Evolutionary conservation across 2,113 vertebrate species (phyloP).

Genomic region (Vulpes vulpes): DNA sequence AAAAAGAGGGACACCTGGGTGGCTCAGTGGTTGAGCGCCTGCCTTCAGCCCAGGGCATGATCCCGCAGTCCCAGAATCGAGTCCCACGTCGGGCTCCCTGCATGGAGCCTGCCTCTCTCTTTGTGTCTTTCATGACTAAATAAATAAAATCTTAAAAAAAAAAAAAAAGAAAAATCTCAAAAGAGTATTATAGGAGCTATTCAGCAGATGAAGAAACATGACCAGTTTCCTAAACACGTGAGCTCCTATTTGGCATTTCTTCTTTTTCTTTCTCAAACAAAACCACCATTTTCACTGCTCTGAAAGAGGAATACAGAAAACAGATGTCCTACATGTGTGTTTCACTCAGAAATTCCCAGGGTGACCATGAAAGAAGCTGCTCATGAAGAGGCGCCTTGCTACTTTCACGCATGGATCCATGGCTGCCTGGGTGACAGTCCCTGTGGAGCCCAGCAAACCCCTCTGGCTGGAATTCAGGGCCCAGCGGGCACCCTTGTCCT

Average conservation of each 20-base stretch:
- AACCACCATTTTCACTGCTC: not conserved
- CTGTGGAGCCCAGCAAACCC: not conserved
- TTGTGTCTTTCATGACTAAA: no score
- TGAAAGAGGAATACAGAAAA: not conserved
- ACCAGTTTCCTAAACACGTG: not conserved
- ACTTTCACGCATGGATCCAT: accelerated
- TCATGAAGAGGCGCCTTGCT: not conserved
- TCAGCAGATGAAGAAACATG: not conserved
- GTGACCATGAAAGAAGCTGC: not conserved
- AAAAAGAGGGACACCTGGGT: not conserved
- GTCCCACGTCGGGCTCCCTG: no score
- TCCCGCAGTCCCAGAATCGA: no score
- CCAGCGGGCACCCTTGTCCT: not conserved
- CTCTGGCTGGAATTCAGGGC: not conserved
- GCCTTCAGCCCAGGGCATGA: no score
- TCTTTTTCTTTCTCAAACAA: conserved; percentile 17
- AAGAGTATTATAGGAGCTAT: not conserved
- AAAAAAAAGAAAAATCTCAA: not conserved
- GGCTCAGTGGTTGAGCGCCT: no score
- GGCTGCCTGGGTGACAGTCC: not conserved
- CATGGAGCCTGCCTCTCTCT: no score
- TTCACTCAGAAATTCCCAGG: not conserved
- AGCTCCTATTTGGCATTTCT: not conserved
- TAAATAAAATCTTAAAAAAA: no score
- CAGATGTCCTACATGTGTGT: not conserved